These are phyloP conservation scores for Euphonia xanthogaster DNA, from an alignment of 2,797 vertebrate species.

Conservation along the genomic window DNA sequence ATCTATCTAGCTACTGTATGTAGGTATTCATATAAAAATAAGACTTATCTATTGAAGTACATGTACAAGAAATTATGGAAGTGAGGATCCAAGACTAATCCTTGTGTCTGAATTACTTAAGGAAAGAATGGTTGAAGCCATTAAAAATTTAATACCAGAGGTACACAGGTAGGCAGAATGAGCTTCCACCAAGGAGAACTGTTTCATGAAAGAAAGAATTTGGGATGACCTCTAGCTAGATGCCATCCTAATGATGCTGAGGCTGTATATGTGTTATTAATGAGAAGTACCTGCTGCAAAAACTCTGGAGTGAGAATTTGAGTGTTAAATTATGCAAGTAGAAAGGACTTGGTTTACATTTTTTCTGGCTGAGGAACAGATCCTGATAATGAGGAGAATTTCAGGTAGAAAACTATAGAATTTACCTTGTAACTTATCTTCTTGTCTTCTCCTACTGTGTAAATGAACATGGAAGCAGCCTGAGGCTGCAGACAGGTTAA, in stretches of 20 bases:
- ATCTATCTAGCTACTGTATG: background rate
- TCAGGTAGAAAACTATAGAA: background rate
- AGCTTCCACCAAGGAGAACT: background rate
- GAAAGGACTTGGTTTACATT: background rate
- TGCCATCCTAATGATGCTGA: background rate
- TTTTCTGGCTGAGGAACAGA: background rate
- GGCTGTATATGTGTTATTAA: background rate
- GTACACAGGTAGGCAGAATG: background rate
- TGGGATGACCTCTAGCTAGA: background rate
- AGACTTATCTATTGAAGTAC: background rate
- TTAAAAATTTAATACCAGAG: background rate
- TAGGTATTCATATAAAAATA: background rate
- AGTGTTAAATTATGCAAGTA: background rate
- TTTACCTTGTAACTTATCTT: background rate
- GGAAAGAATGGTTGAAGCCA: background rate
- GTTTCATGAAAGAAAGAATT: background rate
- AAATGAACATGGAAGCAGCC: background rate
- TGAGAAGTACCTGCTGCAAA: background rate
- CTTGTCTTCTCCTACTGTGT: background rate
- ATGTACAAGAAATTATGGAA: background rate
- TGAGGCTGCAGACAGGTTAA: background rate
- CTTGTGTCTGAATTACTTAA: background rate
- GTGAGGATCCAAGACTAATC: background rate
- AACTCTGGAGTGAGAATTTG: background rate
- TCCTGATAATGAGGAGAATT: background rate